A percentile compares a stretch with the other conserved stretches of the same genome.
These are phyloP conservation scores for Dendrocincla tyrannina DNA, from an alignment of 2,797 vertebrate genomes.

Conservation along the genomic window DNA sequence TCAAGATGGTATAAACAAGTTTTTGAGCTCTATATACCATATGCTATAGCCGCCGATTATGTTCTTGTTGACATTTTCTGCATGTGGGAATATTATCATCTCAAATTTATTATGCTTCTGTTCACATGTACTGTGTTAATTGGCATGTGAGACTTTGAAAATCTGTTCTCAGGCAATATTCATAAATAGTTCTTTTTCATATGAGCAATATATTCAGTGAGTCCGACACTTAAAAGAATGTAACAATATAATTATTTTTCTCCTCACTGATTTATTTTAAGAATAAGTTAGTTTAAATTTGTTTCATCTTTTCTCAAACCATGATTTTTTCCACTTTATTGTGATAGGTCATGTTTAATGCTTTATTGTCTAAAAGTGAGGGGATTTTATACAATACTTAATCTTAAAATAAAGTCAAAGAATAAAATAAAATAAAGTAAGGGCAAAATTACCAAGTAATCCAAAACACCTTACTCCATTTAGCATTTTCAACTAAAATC, in stretches of 20 bases:
- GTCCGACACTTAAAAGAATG: not conserved
- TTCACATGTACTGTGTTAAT: slow-evolving; percentile 58
- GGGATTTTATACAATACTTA: not conserved
- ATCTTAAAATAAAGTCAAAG: not conserved
- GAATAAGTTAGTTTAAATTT: not conserved
- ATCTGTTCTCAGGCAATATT: slow-evolving; percentile 51
- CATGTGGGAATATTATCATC: slow-evolving; percentile 46
- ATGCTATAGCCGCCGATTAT: slow-evolving; percentile 50
- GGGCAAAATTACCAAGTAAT: not conserved
- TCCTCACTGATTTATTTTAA: not conserved
- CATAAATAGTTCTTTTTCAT: slow-evolving; percentile 45
- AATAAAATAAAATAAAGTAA: not conserved
- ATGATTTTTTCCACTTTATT: not conserved
- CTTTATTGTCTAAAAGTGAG: not conserved
- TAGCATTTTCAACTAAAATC: not conserved
- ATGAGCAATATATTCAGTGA: not conserved
- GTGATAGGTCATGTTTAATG: not conserved
- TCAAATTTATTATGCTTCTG: slow-evolving; percentile 48
- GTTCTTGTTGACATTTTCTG: slow-evolving; percentile 64
- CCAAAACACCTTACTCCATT: not conserved
- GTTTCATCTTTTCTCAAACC: not conserved
- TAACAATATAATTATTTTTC: not conserved
- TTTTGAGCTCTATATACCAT: slow-evolving; percentile 46
- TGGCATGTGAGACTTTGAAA: slow-evolving; percentile 59
- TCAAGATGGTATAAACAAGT: slow-evolving; percentile 38